Evolutionary conservation across 2,888 invertebrate genomes (phyloP), one percentile per base, ranked within the genome.

Genomic region (Eucera pruinosa): DNA sequence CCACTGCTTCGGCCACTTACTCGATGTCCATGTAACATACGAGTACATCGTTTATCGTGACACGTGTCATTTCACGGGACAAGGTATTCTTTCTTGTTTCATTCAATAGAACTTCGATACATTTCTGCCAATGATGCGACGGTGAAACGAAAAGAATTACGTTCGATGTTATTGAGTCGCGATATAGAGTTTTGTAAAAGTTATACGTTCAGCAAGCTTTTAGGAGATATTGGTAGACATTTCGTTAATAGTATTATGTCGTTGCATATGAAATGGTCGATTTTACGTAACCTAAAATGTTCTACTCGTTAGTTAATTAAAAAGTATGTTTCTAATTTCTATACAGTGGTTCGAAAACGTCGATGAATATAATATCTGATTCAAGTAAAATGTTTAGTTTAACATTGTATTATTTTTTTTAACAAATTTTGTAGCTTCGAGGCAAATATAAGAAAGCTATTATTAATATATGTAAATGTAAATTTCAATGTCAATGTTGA

Each of bases 1-100:
- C 20, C 18, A 18, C 27, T 33, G 36, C 41, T 25, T 43, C 27
- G 43, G 23, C 27, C 18, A 18, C 2, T 43, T 41, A 18, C 27
- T 6, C 25, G 3, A 4, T 11, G 58, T 18, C 11, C 27, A 9
- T 2, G 27, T 58, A 7, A 27, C 13, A 27, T 30, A 27, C 27
- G 27, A 15, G 43, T 18, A 43, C 43, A 20, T 7, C 11, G 13
- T 27, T 18, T 15, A 27, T 27, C 13, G 18, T 58, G 43, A 27
- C 58, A 43, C 18, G 36, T 36, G 27, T 58, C 58, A 43, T 25
- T 18, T 58, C 58, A 15, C 1, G 27, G 18, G 11, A 43, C 43
- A 27, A 18, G 58, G 18, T 58, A 58, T 58, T 58, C 58, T 58
- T 43, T 58, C 43, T 27, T 15, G 13, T 18, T 43, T 18, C 43